Conservation (phyloP, 2,797 vertebrate species). For the Siniperca scherzeri region DNA sequence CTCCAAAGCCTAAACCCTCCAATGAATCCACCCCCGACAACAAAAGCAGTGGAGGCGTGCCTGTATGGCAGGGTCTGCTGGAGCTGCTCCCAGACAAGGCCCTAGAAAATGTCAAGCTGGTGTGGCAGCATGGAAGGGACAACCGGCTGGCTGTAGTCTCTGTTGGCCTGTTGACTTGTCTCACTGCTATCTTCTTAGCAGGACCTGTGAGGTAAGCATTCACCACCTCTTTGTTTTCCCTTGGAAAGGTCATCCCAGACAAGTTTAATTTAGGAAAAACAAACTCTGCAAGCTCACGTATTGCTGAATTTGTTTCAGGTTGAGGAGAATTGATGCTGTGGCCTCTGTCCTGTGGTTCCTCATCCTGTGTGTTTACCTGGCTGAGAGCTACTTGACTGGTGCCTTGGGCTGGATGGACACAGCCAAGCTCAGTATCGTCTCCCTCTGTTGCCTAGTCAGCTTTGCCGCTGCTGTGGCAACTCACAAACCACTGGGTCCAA, state of each 20-base stretch:
- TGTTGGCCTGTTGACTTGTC: slow-evolving; percentile 90
- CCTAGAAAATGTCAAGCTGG: slow-evolving; percentile 78
- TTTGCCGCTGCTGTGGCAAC: slow-evolving; percentile 93
- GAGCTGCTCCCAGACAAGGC: slow-evolving; percentile 84
- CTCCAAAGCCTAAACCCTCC: slow-evolving; percentile 59
- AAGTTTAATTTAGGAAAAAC: neutral
- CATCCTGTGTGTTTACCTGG: slow-evolving; percentile 89
- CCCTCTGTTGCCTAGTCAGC: slow-evolving; percentile 94
- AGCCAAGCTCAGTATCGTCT: slow-evolving; percentile 87
- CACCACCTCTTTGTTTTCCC: neutral
- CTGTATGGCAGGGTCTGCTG: slow-evolving; percentile 86
- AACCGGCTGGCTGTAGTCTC: slow-evolving; percentile 89
- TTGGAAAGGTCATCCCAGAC: neutral
- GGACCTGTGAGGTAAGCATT: slow-evolving; percentile 89
- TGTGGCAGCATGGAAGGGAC: slow-evolving; percentile 89
- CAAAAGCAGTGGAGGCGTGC: slow-evolving; percentile 9
- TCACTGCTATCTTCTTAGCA: slow-evolving; percentile 91
- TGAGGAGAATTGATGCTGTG: slow-evolving; percentile 93
- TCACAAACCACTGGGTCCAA: slow-evolving; percentile 87
- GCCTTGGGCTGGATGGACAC: slow-evolving; percentile 88
- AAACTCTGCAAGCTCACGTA: neutral
- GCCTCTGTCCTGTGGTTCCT: slow-evolving; percentile 92
- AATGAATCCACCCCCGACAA: slow-evolving; percentile 64
- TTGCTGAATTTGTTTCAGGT: slow-evolving; percentile 79
- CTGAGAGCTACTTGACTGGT: slow-evolving; percentile 83